phyloP scores from a whole-genome alignment of 2,113 vertebrate genomes.

The Gadus chalcogrammus region DNA sequence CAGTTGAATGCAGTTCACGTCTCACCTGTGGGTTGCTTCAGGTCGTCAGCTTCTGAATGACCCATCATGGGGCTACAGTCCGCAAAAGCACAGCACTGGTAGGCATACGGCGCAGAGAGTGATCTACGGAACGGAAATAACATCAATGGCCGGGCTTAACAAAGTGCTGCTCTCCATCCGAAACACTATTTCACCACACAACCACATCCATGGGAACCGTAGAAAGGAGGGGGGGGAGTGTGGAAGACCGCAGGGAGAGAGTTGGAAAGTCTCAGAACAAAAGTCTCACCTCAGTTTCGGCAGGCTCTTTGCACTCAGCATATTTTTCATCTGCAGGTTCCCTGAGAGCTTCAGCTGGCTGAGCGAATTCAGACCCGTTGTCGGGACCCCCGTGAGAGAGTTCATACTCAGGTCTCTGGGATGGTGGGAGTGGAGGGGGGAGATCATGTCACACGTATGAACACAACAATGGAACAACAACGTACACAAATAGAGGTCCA shows the following conservation, averaged over 20 bases:
- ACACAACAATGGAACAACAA: background rate
- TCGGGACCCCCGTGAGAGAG: conserved; percentile 79
- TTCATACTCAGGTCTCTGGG: conserved; percentile 90
- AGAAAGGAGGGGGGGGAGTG: no score
- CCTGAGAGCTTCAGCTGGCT: conserved; percentile 92
- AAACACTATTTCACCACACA: background rate
- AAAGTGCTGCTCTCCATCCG: background rate
- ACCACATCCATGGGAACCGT: no score
- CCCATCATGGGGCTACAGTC: conserved; percentile 80
- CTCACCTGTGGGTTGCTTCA: conserved; percentile 71
- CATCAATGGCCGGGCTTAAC: background rate
- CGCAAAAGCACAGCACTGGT: conserved; percentile 96
- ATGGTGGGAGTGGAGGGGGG: background rate
- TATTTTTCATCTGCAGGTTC: conserved; percentile 84
- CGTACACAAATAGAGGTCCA: background rate
- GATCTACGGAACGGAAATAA: conserved; percentile 74
- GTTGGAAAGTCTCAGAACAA: background rate
- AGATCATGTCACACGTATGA: background rate
- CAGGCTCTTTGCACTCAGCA: conserved; percentile 82
- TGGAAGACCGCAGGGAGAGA: no score
- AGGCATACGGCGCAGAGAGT: conserved; percentile 92
- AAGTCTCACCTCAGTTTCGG: conserved; percentile 84
- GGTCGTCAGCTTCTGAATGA: conserved; percentile 70
- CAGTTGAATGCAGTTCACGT: background rate
- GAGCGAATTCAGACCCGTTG: conserved; percentile 79